Evolutionary conservation across 2,113 vertebrate species (phyloP), one percentile per base, ranked within the genome.

Genomic region (Centropristis striata): DNA sequence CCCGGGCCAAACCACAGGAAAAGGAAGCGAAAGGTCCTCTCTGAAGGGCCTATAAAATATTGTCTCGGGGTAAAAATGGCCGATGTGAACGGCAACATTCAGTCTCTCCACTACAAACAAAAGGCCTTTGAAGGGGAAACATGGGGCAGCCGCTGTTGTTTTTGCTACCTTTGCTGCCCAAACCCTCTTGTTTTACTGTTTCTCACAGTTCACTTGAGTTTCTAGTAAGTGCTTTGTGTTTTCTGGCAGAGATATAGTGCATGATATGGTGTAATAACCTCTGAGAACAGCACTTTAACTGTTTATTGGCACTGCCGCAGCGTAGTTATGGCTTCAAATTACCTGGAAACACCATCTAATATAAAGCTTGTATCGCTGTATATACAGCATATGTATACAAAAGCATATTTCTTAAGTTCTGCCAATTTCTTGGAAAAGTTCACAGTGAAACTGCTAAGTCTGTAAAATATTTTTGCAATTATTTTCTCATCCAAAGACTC

Each of bases 1-100:
- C 82, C 89, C 46, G 27, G 57, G 73, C 88, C 91, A 94, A 94
- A 94, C 95, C 95, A 93, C 93, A 95, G 95, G 95, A 95, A 95
- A 93, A 94, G 95, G 95, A 95, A 95, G 92, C 86, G 63, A 88
- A 86, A 89, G 89, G 84, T 88, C 88, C 86, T 92, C 86, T 93
- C 86, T 84, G 89, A 93, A 94, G 91, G 81, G 79, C 92, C 91
- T 63, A 68, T 92, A 90, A 93, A 94, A 94, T 94, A 92, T 90
- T 93, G 93, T 92, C 91, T 75, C 5, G 78, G 86, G 86, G 86
- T 91, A 90, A 92, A 94, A 93, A 94, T 88, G 90, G 87, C 86
- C 58, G 63, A 89, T 77, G 77, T 89, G 89, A 93, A 92, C 80
- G 87, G 92, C 92, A 94, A 84, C 88, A 88, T 91, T 90, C 81